A percentile compares a stretch with the other conserved stretches of the same genome.
Evolutionary conservation across 2,113 vertebrate species (phyloP).

Genomic region (Centrocercus urophasianus): DNA sequence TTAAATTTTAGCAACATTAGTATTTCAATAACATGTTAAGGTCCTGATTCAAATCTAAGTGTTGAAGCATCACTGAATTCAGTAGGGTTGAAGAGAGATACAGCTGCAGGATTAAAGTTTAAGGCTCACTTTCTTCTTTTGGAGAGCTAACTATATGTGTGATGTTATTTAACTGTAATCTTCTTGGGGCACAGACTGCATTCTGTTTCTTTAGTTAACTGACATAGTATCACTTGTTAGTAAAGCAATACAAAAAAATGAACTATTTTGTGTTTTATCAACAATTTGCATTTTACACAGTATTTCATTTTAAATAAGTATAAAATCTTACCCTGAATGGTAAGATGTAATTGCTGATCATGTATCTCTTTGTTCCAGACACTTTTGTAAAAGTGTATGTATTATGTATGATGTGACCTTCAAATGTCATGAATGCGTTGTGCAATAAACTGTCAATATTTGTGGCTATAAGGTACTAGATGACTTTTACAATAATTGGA

Average conservation of each 20-base stretch:
- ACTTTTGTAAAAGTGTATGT: constrained; percentile 93
- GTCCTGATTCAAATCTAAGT: background rate
- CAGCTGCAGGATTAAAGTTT: background rate
- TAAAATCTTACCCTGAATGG: constrained; percentile 82
- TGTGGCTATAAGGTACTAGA: constrained; percentile 98
- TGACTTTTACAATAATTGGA: constrained; percentile 99
- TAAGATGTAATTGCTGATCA: constrained; percentile 91
- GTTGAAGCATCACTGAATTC: background rate
- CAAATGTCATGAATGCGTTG: constrained; percentile 99
- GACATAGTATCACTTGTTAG: background rate
- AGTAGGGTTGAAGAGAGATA: background rate
- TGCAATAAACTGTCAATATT: constrained; percentile 99
- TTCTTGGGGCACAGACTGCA: background rate
- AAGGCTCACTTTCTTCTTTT: background rate
- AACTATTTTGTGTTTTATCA: constrained; percentile 63
- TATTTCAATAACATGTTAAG: background rate
- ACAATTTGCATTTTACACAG: constrained; percentile 69
- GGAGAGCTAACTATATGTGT: background rate
- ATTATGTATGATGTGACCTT: constrained; percentile 99
- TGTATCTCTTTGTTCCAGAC: constrained; percentile 91
- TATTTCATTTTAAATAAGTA: constrained; percentile 71
- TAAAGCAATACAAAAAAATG: constrained; percentile 25
- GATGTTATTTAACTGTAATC: constrained; percentile 8
- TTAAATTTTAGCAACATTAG: background rate
- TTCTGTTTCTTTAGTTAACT: constrained; percentile 1